These are phyloP conservation scores for Rhagonycha lutea DNA, from an alignment of 2,888 invertebrate species.

Conservation along the genomic window DNA sequence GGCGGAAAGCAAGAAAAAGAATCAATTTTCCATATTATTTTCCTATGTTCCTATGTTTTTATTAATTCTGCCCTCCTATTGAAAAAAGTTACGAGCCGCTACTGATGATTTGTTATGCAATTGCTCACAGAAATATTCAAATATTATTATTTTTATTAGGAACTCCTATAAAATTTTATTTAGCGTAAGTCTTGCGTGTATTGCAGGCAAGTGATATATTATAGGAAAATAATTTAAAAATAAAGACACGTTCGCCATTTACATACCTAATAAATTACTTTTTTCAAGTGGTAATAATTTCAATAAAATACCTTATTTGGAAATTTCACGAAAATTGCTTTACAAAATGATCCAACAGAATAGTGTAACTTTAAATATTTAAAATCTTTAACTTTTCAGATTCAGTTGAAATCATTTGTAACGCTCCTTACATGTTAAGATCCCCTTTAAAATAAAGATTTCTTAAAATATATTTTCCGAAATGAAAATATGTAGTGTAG, in stretches of 20 bases:
- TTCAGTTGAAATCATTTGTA: background rate
- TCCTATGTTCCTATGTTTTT: too few relatives aligned
- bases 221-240: background rate
- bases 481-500: background rate
- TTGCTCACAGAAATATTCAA: background rate
- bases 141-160: background rate
- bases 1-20: too few relatives aligned
- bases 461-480: background rate
- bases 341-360: background rate
- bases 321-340: background rate
- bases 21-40: too few relatives aligned
- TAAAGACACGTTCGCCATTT: background rate
- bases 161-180: background rate
- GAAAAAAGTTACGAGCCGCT: too few relatives aligned
- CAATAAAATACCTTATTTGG: background rate
- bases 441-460: conserved; percentile 3
- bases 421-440: background rate
- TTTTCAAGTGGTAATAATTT: background rate
- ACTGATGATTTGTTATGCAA: background rate
- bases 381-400: background rate
- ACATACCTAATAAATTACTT: background rate
- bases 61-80: too few relatives aligned
- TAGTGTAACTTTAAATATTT: background rate
- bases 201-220: background rate
- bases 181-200: background rate